Evolutionary conservation across 1,140 invertebrate species (phyloP), one percentile per base, ranked within the genome.

Genomic region (Lordiphosa stackelbergi): DNA sequence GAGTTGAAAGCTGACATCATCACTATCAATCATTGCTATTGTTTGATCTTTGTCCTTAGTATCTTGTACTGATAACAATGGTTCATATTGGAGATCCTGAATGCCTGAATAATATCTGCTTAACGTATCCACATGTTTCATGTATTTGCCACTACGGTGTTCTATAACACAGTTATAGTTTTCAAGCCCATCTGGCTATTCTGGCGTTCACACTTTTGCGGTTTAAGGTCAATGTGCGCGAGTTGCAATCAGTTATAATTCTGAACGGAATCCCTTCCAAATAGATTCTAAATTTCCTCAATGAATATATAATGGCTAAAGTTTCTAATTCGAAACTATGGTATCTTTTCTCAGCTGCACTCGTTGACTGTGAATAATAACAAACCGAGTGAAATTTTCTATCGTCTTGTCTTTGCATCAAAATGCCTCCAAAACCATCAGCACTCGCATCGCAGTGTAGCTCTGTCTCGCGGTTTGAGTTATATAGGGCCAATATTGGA

Each of bases 301-400:
- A 35, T 10, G 22, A 28, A 13, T 16, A 16, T 16, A 16, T 16
- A n/a, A n/a, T n/a, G n/a, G n/a, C n/a, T n/a, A 47, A 28, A 11
- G 24, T 28, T 31, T 47, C 45, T 24, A 47, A 28, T 47, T 47
- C 19, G 12, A 47, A 47, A 28, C 45, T 47, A 28, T 47, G 45
- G 9, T 47, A 47, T 31, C 22, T 31, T 10, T 22, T 12, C 22
- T 47, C 45, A n/a, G 45, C 9, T n/a, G 45, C 24, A 28, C 24
- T 34, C 31, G 45, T 47, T 10, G 22, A 19, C 11, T 47, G 45
- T 28, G 45, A 47, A 19, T 34, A 47, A 47, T 47, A 47, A 16
- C 19, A 19, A 47, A 47, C 28, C 12, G 45, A 2, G 2, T 16
- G 16, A 16, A 16, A 16, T 16, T 16, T 16, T 16, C 2, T 16